Conservation (phyloP, 2,888 invertebrate genomes). For the Eurytoma adleriae region DNA sequence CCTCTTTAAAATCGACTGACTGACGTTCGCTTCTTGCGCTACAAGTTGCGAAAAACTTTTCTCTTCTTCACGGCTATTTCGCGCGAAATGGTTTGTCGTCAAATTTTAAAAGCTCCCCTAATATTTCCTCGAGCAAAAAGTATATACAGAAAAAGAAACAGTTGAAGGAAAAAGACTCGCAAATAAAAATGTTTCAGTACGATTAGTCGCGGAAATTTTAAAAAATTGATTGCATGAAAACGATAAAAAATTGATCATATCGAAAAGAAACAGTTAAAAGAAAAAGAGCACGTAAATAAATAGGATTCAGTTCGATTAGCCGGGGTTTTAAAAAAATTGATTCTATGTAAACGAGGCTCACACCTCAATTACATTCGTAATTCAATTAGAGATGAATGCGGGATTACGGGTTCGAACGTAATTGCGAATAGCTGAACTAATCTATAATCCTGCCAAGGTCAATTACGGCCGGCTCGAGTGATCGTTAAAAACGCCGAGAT, state of each 20-base stretch:
- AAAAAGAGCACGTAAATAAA: no score
- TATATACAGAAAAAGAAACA: background rate
- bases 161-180: no score
- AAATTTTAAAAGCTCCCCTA: no score
- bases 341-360: slow-evolving; percentile 14
- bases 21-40: no score
- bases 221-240: background rate
- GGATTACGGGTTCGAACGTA: slow-evolving; percentile 28
- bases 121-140: no score
- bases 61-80: no score
- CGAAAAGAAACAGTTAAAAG: no score
- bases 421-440: slow-evolving; percentile 47
- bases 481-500: slow-evolving; percentile 48
- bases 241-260: background rate
- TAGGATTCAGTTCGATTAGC: no score
- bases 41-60: no score
- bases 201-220: background rate
- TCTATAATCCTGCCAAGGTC: slow-evolving; percentile 51
- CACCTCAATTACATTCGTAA: slow-evolving; percentile 32
- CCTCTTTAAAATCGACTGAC: no score
- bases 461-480: slow-evolving; percentile 49
- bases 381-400: slow-evolving; percentile 51
- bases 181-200: no score
- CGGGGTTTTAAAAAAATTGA: background rate
- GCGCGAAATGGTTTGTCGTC: no score